Base-by-base conservation (phyloP, 2,797 vertebrate species). In the Gouania willdenowi region DNA sequence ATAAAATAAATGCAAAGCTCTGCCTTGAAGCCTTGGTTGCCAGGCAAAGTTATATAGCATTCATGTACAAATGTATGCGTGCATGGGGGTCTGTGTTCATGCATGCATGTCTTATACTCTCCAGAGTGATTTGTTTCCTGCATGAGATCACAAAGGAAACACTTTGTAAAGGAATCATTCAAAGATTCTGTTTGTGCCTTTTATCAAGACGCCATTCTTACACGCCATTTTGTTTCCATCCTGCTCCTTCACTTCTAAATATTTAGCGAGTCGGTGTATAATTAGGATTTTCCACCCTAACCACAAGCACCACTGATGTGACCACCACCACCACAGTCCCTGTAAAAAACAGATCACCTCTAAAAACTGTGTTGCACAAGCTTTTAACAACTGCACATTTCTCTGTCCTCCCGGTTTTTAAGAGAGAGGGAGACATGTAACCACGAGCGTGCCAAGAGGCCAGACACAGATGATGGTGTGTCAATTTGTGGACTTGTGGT, bases 391-490 rank as follows among this genome's bases (percentile, higher is more conserved):
- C 61, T 58, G 49, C 83, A 82, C 48, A 79, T 71, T 70, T 75
- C 52, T 41, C 54, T 26, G 51, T 27, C 23, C 27, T 21, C 15
- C 61, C 39, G 27, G 44, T 42, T 28, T 66, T 58, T 52, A 74
- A 27, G 57, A 66, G 68, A 61, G 58, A 27, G 57, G 66, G 68
- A 61, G 58, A 69, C 56, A n/a, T n/a, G 6, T 65, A 72, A 80
- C 81, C 79, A 66, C 82, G 77, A 73, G 70, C 73, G 64, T 78
- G 81, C 79, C 75, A 81, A 55, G 22, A 72, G 75, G 69, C 75
- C 76, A 71, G 69, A 71, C 69, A 62, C 65, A 75, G 71, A 84
- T 76, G 81, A 82, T 58, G 66, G 66, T 72, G 71, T 81, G 82
- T 80, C 82, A 82, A 72, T 67, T 69, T 73, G 71, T 63, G 63